These are phyloP conservation scores for Pristionchus maxplancki DNA, from an alignment of 2,888 invertebrate genomes.

Conservation along the genomic window DNA sequence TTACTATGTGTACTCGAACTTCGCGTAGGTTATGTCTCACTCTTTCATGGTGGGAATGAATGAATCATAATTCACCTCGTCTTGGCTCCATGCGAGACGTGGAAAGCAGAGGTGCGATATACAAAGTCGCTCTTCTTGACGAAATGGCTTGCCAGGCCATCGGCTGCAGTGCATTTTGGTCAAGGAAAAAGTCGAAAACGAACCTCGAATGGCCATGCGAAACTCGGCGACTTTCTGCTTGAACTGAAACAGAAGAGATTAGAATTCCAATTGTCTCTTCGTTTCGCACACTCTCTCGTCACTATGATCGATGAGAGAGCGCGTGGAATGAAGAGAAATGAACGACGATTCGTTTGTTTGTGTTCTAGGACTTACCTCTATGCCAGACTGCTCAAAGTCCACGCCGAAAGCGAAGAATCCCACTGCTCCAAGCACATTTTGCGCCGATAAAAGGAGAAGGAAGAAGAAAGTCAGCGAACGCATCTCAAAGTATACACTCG, in stretches of 20 bases:
- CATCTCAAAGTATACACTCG: too few species aligned
- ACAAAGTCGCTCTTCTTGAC: neutral
- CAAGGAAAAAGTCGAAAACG: neutral
- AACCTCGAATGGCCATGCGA: neutral
- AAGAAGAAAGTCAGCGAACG: neutral
- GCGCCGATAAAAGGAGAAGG: neutral
- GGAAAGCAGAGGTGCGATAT: neutral
- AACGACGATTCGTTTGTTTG: too few species aligned
- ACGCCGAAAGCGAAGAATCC: neutral
- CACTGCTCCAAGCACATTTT: neutral
- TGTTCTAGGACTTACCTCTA: too few species aligned
- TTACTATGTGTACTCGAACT: too few species aligned
- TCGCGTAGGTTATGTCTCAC: too few species aligned
- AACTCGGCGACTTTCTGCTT: neutral
- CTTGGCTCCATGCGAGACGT: neutral
- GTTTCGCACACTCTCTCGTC: too few species aligned
- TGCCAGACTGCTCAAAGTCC: neutral
- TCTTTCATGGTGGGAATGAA: too few species aligned
- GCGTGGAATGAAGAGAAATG: too few species aligned
- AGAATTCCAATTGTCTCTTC: too few species aligned
- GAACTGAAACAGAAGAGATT: neutral
- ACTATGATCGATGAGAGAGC: too few species aligned
- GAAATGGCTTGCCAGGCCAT: neutral
- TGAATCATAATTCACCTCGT: neutral
- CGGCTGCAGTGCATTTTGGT: neutral